Evolutionary conservation across 2,797 vertebrate genomes (phyloP), one percentile per base, ranked within the genome.

Genomic region (Gymnocypris eckloni): DNA sequence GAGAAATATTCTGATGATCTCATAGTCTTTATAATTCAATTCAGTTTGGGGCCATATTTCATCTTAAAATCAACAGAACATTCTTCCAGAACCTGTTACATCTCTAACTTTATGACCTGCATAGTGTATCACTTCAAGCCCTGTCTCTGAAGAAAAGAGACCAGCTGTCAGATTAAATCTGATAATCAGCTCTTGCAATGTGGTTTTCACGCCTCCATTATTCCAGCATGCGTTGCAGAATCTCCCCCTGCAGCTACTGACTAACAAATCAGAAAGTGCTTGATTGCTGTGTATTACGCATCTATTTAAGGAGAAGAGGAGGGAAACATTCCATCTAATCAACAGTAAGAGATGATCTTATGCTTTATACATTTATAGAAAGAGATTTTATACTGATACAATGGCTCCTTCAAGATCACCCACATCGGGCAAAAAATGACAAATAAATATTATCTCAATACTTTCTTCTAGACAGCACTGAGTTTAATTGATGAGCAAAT

Each of bases 21-120:
- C 41, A 50, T 66, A n/a, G 18, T 37, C 6, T 48, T 9, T 45
- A 4, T 50, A 28, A 75, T 22, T 50, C 4, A 61, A 61, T 61
- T 79, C 54, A 79, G 71, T 75, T 64, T 25, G 28, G 41, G 45
- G 16, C 69, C 66, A 59, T 78, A 37, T 71, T 61, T 81, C n/a
- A 78, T 76, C 25, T 48, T 11, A 80, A 13, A 25, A 52, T 37
- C 56, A n/a, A 25, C 61, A 41, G 39, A 69, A 25, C 61, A 83
- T 56, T 79, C 50, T 76, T 83, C 76, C 39, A 72, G 33, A 77
- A 72, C 11, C 77, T 71, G 79, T 88, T 73, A 87, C 84, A 91
- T 90, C 90, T 88, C 86, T 92, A 89, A 82, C 88, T 90, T 90
- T 91, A 89, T 56, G 84, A 92, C 91, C 92, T 85, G 88, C 87